These are phyloP conservation scores for Bovichtus variegatus DNA, from an alignment of 2,797 vertebrate genomes.

Conservation along the genomic window DNA sequence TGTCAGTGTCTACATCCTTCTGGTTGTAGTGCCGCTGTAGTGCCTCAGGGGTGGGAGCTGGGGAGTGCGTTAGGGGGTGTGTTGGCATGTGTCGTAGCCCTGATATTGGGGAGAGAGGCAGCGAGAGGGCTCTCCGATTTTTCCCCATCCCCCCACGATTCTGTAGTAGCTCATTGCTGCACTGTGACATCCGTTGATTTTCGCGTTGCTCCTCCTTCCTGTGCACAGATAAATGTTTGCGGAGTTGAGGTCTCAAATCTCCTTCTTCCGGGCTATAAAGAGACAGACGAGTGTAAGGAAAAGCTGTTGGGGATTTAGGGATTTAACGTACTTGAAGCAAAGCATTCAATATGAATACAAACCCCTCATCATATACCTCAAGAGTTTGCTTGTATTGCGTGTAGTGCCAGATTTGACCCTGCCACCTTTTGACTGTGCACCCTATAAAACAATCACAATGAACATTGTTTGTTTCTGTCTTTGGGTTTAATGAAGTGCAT, in stretches of 20 bases:
- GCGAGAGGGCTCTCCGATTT: constrained; percentile 81
- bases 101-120: constrained; percentile 84
- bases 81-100: constrained; percentile 76
- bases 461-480: background rate
- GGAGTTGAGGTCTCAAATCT: constrained; percentile 72
- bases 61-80: constrained; percentile 69
- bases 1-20: constrained; percentile 91
- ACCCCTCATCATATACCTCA: constrained; percentile 67
- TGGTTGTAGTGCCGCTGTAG: constrained; percentile 83
- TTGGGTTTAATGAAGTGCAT: background rate
- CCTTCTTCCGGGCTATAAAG: constrained; percentile 76
- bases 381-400: constrained; percentile 75
- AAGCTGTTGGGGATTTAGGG: constrained; percentile 25
- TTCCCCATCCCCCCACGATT: constrained; percentile 75
- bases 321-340: constrained; percentile 20
- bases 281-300: constrained; percentile 19
- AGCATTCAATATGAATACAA: background rate
- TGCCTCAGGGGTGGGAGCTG: constrained; percentile 75
- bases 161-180: constrained; percentile 63
- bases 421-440: constrained; percentile 66
- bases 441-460: constrained; percentile 58
- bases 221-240: constrained; percentile 71
- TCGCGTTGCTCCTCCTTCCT: constrained; percentile 79
- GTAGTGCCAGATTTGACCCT: constrained; percentile 68
- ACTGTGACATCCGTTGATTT: constrained; percentile 62